Percentiles rank a stretch among this genome's conserved stretches.
Evolutionary conservation across 2,888 invertebrate species (phyloP).

Genomic region (Myopa testacea): DNA sequence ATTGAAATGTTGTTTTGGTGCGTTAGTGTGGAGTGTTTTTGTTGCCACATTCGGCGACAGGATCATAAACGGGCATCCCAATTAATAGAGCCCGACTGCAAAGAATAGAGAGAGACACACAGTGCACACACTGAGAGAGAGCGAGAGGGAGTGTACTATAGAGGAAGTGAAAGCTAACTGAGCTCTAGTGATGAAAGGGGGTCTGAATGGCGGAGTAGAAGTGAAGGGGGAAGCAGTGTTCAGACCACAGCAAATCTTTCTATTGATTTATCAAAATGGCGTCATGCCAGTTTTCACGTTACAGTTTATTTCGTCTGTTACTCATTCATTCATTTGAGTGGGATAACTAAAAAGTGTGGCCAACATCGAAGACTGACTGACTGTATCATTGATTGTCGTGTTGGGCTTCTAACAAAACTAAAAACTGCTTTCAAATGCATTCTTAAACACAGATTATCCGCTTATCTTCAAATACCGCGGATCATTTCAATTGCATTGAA

Average conservation of each 20-base stretch:
- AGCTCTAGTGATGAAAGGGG: background rate
- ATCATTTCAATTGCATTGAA: too few relatives aligned
- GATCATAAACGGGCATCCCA: slow-evolving; percentile 2
- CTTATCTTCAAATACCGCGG: too few relatives aligned
- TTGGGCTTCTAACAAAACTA: too few relatives aligned
- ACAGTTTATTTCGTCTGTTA: too few relatives aligned
- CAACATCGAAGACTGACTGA: too few relatives aligned
- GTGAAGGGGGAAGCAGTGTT: background rate
- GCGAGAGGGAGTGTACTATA: background rate
- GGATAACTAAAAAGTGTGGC: too few relatives aligned
- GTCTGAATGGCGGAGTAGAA: background rate
- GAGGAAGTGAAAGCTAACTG: background rate
- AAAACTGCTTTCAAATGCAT: too few relatives aligned
- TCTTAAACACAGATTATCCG: too few relatives aligned
- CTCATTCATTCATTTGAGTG: too few relatives aligned
- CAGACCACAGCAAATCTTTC: background rate
- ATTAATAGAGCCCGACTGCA: slow-evolving; percentile 6
- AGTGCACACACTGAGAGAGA: background rate
- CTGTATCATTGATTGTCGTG: too few relatives aligned
- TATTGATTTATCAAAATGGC: too few relatives aligned
- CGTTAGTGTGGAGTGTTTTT: background rate
- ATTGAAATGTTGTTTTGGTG: slow-evolving; percentile 13
- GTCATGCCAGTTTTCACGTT: too few relatives aligned
- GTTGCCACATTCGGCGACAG: slow-evolving; percentile 3
- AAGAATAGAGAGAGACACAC: background rate